phyloP scores from a whole-genome alignment of 2,888 invertebrate species.

The Lamellibrachia satsuma region DNA sequence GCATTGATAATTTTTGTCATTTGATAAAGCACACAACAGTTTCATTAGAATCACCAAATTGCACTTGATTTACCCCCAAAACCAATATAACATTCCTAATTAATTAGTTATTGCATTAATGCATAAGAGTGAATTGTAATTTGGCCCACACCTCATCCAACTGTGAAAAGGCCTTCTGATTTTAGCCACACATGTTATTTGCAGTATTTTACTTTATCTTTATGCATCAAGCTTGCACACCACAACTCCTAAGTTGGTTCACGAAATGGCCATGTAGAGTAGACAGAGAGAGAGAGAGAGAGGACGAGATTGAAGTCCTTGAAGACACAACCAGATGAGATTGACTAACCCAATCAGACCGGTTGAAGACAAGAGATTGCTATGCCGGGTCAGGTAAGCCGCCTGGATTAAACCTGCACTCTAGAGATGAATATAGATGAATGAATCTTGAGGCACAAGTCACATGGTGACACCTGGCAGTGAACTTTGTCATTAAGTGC shows the following conservation, averaged over 20 bases:
- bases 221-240: neutral
- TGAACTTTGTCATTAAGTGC: neutral
- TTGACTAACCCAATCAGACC: neutral
- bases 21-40: too few relatives aligned
- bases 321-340: neutral
- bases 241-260: neutral
- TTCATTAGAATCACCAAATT: too few relatives aligned
- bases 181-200: neutral
- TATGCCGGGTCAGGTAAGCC: neutral
- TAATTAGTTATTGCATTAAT: too few relatives aligned
- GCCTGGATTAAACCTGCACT: neutral
- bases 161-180: neutral
- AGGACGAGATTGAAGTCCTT: neutral
- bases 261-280: neutral
- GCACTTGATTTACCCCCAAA: too few relatives aligned
- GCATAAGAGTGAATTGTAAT: too few relatives aligned
- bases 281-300: neutral
- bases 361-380: neutral
- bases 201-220: neutral
- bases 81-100: too few relatives aligned
- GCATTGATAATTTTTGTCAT: too few relatives aligned
- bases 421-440: neutral
- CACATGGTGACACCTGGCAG: neutral
- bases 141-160: too few relatives aligned
- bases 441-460: neutral